A percentile compares a stretch with the other conserved stretches of the same genome.
Conservation (phyloP, 1,140 invertebrate genomes). For the Pogonus chalceus region DNA sequence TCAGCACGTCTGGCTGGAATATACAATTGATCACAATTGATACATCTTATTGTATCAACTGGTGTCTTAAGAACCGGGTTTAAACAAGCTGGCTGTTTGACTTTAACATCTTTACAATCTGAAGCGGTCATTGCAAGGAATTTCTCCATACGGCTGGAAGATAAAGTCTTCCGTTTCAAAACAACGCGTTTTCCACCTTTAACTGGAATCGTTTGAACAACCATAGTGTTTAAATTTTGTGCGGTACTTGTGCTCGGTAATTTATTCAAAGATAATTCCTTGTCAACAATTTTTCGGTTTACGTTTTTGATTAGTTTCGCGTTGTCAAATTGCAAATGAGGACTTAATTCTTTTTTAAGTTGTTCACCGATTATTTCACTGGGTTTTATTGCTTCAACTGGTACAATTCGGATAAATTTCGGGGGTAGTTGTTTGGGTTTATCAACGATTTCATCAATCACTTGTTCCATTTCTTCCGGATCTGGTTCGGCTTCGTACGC, state of each 20-base stretch:
- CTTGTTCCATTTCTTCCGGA: neutral
- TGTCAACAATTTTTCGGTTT: neutral
- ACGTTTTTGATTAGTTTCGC: neutral
- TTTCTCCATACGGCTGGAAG: constrained; percentile 16
- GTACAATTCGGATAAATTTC: neutral
- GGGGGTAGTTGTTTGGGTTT: neutral
- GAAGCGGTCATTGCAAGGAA: constrained; percentile 24
- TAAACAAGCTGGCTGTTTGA: constrained; percentile 20
- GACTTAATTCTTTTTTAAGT: neutral
- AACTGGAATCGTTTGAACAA: neutral
- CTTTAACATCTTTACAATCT: constrained; percentile 14
- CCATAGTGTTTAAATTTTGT: neutral
- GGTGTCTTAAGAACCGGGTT: constrained; percentile 19
- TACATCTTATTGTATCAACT: constrained; percentile 26
- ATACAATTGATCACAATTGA: constrained; percentile 20
- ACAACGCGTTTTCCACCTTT: neutral
- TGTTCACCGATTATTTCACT: neutral
- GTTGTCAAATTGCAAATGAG: neutral
- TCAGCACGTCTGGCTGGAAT: constrained; percentile 15
- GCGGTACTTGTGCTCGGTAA: neutral
- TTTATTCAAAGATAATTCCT: neutral
- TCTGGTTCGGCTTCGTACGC: neutral
- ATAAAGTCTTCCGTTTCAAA: neutral
- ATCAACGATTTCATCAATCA: too few relatives aligned
- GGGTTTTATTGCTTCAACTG: neutral